Conservation (phyloP, 2,113 vertebrate species). For the Genyomyrus donnyi region DNA sequence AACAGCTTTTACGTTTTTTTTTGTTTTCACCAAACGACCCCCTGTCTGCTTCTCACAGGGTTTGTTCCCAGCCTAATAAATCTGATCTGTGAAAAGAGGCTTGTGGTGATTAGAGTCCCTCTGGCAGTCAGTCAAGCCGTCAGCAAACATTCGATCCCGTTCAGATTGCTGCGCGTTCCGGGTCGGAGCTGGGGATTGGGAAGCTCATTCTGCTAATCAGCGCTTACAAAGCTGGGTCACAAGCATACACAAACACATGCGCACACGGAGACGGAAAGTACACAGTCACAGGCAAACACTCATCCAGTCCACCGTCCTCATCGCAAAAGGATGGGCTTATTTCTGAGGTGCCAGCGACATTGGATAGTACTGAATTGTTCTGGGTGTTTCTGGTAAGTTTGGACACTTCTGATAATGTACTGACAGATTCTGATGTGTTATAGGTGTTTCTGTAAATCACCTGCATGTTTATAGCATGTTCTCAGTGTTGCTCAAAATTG, state of each 20-base stretch:
- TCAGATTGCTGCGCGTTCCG: neutral
- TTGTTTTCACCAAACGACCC: neutral
- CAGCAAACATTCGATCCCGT: slow-evolving; percentile 3
- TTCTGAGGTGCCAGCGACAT: neutral
- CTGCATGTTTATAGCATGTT: neutral
- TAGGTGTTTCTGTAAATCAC: neutral
- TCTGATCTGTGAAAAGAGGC: slow-evolving; percentile 10
- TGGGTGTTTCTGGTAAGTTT: neutral
- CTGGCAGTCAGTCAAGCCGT: neutral
- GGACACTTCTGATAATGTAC: neutral
- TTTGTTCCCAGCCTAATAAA: slow-evolving; percentile 10
- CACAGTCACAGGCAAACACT: neutral
- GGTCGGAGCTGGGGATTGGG: neutral
- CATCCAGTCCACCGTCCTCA: neutral
- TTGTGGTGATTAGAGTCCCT: neutral
- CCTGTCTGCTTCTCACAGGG: neutral
- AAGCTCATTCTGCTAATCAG: neutral
- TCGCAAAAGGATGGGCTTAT: neutral
- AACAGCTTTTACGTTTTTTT: neutral
- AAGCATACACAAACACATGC: neutral
- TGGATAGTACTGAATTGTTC: neutral
- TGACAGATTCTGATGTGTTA: neutral
- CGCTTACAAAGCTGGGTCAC: neutral
- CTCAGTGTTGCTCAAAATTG: neutral
- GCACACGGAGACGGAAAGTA: neutral